Evolutionary conservation across 2,797 vertebrate species (phyloP).

Genomic region (Eutrigla gurnardus): DNA sequence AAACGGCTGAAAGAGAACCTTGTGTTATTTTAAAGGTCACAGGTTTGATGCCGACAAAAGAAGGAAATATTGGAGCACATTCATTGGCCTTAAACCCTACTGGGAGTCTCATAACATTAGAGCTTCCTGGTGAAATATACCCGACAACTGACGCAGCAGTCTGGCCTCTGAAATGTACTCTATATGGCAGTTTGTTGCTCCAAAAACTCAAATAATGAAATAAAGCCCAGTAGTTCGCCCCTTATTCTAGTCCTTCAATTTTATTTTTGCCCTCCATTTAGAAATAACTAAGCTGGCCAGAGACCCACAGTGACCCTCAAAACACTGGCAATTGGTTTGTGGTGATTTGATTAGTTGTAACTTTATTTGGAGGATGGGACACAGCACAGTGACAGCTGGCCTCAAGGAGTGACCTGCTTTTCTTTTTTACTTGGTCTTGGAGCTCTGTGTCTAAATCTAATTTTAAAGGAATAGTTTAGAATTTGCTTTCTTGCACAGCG

Average conservation of each 20-base stretch:
- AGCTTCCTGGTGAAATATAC: constrained; percentile 32
- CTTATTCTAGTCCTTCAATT: neutral
- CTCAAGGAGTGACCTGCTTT: constrained; percentile 10
- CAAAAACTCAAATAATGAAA: constrained; percentile 25
- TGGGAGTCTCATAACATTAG: constrained; percentile 49
- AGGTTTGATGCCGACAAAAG: constrained; percentile 61
- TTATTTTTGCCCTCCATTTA: constrained; percentile 13
- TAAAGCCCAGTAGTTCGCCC: neutral
- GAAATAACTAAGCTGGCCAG: neutral
- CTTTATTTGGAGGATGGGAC: constrained; percentile 37
- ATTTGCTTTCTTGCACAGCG: neutral
- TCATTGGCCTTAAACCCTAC: constrained; percentile 43
- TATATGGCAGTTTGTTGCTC: constrained; percentile 9
- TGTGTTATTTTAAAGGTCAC: constrained; percentile 70
- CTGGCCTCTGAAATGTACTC: constrained; percentile 7
- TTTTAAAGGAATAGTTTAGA: constrained; percentile 12
- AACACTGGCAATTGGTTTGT: constrained; percentile 44
- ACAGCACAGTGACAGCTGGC: constrained; percentile 18
- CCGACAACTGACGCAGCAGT: constrained; percentile 47
- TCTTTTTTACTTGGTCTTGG: neutral
- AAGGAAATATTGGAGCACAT: constrained; percentile 59
- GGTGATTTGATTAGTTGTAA: constrained; percentile 47
- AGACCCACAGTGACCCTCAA: neutral
- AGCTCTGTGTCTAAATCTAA: constrained; percentile 12
- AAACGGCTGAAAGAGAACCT: constrained; percentile 51